Base-by-base conservation (phyloP, 1,140 invertebrate species). In the Neuroterus valhalla region DNA sequence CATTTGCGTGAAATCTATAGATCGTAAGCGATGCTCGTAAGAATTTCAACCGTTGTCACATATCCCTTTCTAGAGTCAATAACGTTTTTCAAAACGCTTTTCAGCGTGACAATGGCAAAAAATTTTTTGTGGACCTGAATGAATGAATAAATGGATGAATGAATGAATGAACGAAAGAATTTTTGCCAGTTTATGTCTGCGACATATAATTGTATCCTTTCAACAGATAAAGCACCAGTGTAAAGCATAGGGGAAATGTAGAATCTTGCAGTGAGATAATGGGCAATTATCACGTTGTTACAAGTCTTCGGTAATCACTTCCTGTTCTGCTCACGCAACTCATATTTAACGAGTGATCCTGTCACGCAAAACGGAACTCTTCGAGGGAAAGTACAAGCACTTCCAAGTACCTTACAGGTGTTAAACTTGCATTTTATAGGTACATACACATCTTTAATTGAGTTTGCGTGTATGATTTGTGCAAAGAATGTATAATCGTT, bases 331-430 rank as follows among this genome's bases (percentile, higher is more conserved):
- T 3, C 55, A 62, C 15, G 23, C 23, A 31, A 62, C 55, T 62
- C 55, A 62, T 62, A 62, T 31, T 31, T 31, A 31, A 62, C 23
- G 15, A 12, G 55, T 62, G 55, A 62, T 62, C 31, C 55, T 50
- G 43, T 50, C 44, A 43, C 48, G 68, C 17, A 44, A 68, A 78
- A 78, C 71, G 68, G 43, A 77, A 78, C 66, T 76, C 45, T 43
- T 69, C 31, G 66, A 76, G 76, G 72, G 81, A 82, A 82, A 82
- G 81, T 82, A 75, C 31, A 62, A 62, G 52, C 26, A 26, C 11
- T 15, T 21, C 23, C 12, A 62, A 62, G 55, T 62, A 8, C 31
- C 31, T 38, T 38, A 62, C 26, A 31, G 31, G 55, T 62, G 55
- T 62, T n/a, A 62, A 62, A 62, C 26, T 14, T 62, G 31, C 3